phyloP scores from a whole-genome alignment of 2,888 invertebrate species.

The Cephus sareptanus region DNA sequence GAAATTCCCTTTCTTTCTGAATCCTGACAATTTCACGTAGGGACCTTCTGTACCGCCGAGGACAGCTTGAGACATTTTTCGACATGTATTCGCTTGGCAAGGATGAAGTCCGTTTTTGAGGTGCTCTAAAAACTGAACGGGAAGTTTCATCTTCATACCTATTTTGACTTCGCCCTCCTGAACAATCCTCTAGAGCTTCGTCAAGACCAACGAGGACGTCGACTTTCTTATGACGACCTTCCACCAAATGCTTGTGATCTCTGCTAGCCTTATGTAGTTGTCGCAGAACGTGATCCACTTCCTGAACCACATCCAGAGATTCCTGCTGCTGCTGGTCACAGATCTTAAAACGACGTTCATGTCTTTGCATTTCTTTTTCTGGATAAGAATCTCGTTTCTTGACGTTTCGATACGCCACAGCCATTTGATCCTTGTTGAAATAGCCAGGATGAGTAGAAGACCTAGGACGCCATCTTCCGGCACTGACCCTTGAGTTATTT shows the following conservation, averaged over 20 bases:
- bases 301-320: constrained; percentile 9
- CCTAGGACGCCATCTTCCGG: not conserved
- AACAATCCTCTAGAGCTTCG: not conserved
- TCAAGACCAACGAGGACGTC: not conserved
- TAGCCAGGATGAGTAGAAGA: not conserved
- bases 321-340: not conserved
- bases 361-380: not conserved
- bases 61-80: not conserved
- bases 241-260: constrained; percentile 52
- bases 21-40: not conserved
- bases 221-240: constrained; percentile 37
- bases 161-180: not conserved
- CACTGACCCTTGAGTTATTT: not conserved
- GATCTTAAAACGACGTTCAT: not conserved
- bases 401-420: not conserved
- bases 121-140: not conserved
- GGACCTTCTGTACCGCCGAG: not conserved
- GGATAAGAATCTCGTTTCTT: not conserved
- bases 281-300: constrained; percentile 51
- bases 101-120: not conserved
- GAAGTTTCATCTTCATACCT: not conserved
- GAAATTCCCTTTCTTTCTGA: not conserved
- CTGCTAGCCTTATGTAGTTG: constrained; percentile 54
- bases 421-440: not conserved
- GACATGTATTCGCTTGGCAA: not conserved